A percentile compares a stretch with the other conserved stretches of the same genome.
Evolutionary conservation across 53 echinoderm and acorn worm species (phyloP).

Genomic region (Echinarachnius parma): DNA sequence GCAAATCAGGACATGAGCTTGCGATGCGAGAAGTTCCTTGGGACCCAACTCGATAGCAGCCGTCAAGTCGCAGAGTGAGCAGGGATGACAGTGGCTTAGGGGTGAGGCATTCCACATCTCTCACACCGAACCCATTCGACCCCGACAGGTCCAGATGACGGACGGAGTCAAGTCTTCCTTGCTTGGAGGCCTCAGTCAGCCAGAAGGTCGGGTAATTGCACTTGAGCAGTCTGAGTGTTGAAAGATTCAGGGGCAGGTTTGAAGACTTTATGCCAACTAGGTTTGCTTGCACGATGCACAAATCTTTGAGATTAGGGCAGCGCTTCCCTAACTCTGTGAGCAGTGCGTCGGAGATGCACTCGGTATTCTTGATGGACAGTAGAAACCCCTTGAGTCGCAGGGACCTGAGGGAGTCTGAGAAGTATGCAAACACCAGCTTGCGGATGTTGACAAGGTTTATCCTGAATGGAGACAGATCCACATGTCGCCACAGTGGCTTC

Average conservation of each 20-base stretch:
- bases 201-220: slow-evolving; percentile 38
- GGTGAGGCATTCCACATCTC: slow-evolving; percentile 37
- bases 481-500: slow-evolving; percentile 56
- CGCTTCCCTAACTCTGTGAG: slow-evolving; percentile 44
- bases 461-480: slow-evolving; percentile 48
- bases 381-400: slow-evolving; percentile 50
- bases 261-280: slow-evolving; percentile 40
- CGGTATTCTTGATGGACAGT: slow-evolving; percentile 50
- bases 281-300: slow-evolving; percentile 42
- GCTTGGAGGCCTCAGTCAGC: slow-evolving; percentile 35
- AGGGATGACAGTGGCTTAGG: background rate
- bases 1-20: background rate
- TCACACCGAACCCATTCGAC: slow-evolving; percentile 41
- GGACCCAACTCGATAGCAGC: background rate
- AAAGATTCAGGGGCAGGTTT: slow-evolving; percentile 38
- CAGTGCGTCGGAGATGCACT: slow-evolving; percentile 61
- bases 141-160: slow-evolving; percentile 31
- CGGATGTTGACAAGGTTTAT: slow-evolving; percentile 48
- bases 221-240: slow-evolving; percentile 25
- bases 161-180: slow-evolving; percentile 16
- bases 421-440: slow-evolving; percentile 65
- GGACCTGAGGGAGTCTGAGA: slow-evolving; percentile 46
- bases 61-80: background rate
- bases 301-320: slow-evolving; percentile 48
- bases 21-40: background rate